Evolutionary conservation across 2,797 vertebrate genomes (phyloP).

Genomic region (Phoebastria nigripes): DNA sequence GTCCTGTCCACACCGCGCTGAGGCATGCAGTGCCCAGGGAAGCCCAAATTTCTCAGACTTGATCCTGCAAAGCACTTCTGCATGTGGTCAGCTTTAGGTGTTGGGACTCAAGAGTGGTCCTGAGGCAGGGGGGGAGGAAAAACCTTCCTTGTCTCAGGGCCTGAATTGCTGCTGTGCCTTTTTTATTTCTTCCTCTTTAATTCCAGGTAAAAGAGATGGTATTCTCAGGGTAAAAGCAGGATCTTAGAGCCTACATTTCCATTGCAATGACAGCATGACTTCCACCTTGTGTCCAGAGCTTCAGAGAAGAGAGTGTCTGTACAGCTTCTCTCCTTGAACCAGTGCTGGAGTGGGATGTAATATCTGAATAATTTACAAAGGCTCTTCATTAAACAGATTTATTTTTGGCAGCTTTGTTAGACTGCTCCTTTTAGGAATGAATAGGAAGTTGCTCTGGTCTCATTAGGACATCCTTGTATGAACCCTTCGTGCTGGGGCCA

Average conservation of each 20-base stretch:
- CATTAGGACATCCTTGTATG: background rate
- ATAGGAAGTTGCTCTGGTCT: background rate
- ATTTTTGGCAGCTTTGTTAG: slow-evolving; percentile 51
- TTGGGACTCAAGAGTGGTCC: background rate
- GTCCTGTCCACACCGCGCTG: background rate
- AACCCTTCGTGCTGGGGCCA: background rate
- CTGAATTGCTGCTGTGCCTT: background rate
- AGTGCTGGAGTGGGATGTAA: background rate
- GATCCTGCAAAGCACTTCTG: background rate
- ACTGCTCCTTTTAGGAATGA: slow-evolving; percentile 21
- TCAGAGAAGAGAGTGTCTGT: slow-evolving; percentile 13
- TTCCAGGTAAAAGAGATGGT: background rate
- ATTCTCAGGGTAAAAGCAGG: background rate
- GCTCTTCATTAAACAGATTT: slow-evolving; percentile 49
- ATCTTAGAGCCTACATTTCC: background rate
- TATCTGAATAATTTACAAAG: slow-evolving; percentile 62
- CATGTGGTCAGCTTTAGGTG: background rate
- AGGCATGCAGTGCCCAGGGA: background rate
- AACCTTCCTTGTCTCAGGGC: background rate
- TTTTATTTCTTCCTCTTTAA: background rate
- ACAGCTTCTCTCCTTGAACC: background rate
- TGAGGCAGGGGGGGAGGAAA: background rate
- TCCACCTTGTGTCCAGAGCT: slow-evolving; percentile 1
- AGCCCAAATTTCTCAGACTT: background rate
- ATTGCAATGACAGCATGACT: background rate